Conservation (phyloP, 2,888 invertebrate genomes). For the Therioaphis trifolii region DNA sequence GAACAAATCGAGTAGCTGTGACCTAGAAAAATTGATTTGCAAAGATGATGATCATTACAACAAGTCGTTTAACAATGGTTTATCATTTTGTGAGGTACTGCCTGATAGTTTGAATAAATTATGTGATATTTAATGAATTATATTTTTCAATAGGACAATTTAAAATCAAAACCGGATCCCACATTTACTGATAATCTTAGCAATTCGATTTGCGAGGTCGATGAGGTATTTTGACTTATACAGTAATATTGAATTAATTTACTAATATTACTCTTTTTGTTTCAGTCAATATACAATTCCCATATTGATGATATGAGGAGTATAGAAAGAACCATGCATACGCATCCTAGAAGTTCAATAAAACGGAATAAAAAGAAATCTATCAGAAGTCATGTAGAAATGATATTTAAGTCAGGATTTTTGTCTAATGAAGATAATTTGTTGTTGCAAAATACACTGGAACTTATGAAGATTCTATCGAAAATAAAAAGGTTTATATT, state of each 20-base stretch:
- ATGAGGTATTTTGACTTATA: slow-evolving; percentile 25
- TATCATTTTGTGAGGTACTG: slow-evolving; percentile 5
- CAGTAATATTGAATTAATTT: background rate
- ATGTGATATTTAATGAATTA: background rate
- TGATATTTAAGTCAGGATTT: slow-evolving; percentile 37
- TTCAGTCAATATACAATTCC: slow-evolving; percentile 8
- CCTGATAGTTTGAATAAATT: background rate
- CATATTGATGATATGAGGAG: slow-evolving; percentile 53
- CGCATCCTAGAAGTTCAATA: slow-evolving; percentile 16
- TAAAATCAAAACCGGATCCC: background rate
- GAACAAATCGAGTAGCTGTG: slow-evolving; percentile 37
- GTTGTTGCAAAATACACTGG: slow-evolving; percentile 45
- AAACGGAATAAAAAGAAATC: slow-evolving; percentile 40
- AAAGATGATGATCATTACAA: background rate
- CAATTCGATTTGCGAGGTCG: slow-evolving; percentile 10
- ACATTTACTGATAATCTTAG: background rate
- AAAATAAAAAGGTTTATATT: slow-evolving; percentile 49
- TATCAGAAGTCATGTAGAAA: slow-evolving; percentile 37
- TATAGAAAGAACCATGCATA: slow-evolving; percentile 39
- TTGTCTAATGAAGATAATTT: slow-evolving; percentile 46
- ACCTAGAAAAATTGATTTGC: background rate
- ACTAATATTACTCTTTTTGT: background rate
- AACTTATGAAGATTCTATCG: slow-evolving; percentile 47
- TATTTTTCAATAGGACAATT: slow-evolving; percentile 24
- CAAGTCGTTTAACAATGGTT: background rate